phyloP scores from a whole-genome alignment of 2,113 vertebrate species.

The Pseudorasbora parva region DNA sequence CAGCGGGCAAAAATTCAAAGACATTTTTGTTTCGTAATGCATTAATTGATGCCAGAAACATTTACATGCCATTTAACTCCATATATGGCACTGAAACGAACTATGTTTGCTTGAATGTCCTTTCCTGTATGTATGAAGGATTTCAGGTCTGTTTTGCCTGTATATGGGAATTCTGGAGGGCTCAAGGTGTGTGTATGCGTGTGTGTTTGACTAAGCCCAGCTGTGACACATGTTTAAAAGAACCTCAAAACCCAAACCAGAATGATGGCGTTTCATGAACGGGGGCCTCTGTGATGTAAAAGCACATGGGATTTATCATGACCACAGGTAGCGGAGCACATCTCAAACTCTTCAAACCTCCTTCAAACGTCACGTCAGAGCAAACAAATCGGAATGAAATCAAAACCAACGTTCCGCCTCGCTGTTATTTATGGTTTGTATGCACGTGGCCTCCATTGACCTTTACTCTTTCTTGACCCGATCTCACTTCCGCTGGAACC shows the following conservation, averaged over 20 bases:
- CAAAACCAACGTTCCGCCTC: background rate
- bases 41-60: background rate
- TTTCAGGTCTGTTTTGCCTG: conserved; percentile 13
- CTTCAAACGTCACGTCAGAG: background rate
- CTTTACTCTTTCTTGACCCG: background rate
- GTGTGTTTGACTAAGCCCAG: conserved; percentile 56
- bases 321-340: background rate
- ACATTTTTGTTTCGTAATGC: background rate
- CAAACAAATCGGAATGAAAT: background rate
- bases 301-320: conserved; percentile 29
- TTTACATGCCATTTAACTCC: background rate
- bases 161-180: background rate
- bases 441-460: background rate
- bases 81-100: background rate
- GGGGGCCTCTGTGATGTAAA: conserved; percentile 36
- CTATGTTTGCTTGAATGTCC: background rate
- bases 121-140: background rate
- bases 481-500: background rate
- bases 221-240: conserved; percentile 52
- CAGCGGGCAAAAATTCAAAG: background rate
- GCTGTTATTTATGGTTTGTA: background rate
- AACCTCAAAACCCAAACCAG: conserved; percentile 45
- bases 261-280: background rate
- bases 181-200: background rate
- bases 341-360: background rate